Percentiles rank a stretch among this genome's conserved stretches.
These are phyloP conservation scores for Pteronura brasiliensis DNA, from an alignment of 2,113 vertebrate genomes.

Conservation along the genomic window DNA sequence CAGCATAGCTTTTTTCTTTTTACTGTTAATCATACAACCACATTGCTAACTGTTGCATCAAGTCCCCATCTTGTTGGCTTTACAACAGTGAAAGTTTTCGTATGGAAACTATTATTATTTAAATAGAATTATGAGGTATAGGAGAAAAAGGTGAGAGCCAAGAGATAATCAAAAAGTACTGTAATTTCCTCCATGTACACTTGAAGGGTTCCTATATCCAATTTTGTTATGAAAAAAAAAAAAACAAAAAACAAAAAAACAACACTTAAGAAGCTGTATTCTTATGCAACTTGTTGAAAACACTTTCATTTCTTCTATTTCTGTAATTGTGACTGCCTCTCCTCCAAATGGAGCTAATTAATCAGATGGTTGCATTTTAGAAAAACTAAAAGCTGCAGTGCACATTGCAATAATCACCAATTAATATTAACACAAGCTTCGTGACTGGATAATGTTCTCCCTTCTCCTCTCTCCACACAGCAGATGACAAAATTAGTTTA, in stretches of 20 bases:
- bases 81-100: neutral
- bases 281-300: neutral
- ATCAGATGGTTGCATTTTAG: neutral
- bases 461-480: neutral
- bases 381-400: constrained; percentile 15
- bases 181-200: neutral
- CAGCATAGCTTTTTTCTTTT: neutral
- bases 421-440: neutral
- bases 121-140: neutral
- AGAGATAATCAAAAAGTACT: neutral
- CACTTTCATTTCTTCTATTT: constrained; percentile 26
- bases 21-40: neutral
- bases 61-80: neutral
- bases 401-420: neutral
- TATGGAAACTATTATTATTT: neutral
- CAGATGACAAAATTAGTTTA: neutral
- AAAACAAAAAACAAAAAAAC: neutral
- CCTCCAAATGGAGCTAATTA: neutral
- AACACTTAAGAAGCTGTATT: neutral
- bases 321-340: neutral
- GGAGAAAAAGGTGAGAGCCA: neutral
- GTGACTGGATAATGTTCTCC: neutral
- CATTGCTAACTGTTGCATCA: neutral
- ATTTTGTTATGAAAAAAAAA: neutral
- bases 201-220: neutral